Evolutionary conservation across 1,140 invertebrate species (phyloP), one percentile per base, ranked within the genome.

Genomic region (Drosophila fuyamai): DNA sequence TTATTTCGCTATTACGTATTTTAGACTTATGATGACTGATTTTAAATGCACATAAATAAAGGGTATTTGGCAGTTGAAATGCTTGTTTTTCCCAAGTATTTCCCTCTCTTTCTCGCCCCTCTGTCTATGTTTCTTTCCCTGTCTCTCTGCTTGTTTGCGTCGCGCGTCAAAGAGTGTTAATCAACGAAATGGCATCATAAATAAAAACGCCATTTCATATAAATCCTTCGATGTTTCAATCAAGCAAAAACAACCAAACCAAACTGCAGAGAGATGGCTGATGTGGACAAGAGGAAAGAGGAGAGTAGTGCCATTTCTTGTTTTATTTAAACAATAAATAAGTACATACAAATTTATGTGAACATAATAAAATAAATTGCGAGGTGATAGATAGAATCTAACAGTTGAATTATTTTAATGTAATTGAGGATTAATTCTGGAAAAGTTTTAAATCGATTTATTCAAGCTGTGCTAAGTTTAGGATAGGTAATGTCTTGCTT

Each of bases 101-200:
- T 9, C 29, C 12, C 14, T 51, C n/a, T 51, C 48, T 10, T 16
- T 35, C 7, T n/a, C 4, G 4, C 13, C 13, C 13, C 27, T 29
- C 47, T n/a, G 27, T 27, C 40, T 40, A 9, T 32, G 27, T 16
- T 27, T 9, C n/a, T 35, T 16, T 27, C 44, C 44, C 40, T 36
- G 23, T 40, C 55, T 35, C 27, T 40, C n/a, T 32, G 43, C 35
- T 18, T 44, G n/a, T 35, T 40, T 40, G 43, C 61, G 46, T 47
- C 13, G 61, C 59, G 63, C 68, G 58, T 78, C 84, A 83, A 89
- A 84, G 80, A 75, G 80, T 89, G 84, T 89, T 89, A 89, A 89
- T 89, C 84, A 89, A 89, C 84, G 62, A 81, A 89, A 89, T 89
- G 84, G 84, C 66, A 80, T 89, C 84, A 89, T 89, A 89, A 89